Evolutionary conservation across 2,888 invertebrate species (phyloP), one percentile per base, ranked within the genome.

Genomic region (Apamea monoglypha): DNA sequence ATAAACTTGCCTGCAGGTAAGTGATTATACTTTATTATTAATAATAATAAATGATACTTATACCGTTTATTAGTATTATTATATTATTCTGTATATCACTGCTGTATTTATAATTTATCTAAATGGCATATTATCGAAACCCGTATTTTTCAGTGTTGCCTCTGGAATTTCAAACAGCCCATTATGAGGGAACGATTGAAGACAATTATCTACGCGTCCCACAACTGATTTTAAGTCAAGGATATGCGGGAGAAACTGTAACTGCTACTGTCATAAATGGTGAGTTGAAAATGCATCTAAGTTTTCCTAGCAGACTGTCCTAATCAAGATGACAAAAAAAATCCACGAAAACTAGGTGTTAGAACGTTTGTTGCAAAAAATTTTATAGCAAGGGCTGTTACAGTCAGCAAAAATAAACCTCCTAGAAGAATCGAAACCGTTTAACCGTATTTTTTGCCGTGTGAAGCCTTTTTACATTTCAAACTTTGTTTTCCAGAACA

Each of bases 1-100:
- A 91, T 96, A 82, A 82, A 89, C 73, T 91, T 96, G 71, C 95
- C 96, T 83, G 84, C 90, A 91, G 95, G 96, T 96, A 91, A 82
- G 61, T 59, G n/a, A 29, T 68, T 68, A 29, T 14, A 47, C 6
- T 21, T 47, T 29, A 68, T 44, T 68, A 47, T 29, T 44, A 47
- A 21, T 63, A 59, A 69, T 32, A 69, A 25, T 21, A 50, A 8
- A 25, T 16, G 0, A 21, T 10, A 56, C 14, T 5, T 8, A 59
- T 6, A 32, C 25, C 6, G 18, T 6, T 61, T 12, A 12, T 47
- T 70, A 70, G 8, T 14, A 50, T 32, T 61, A 32, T 69, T 1
- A 21, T 8, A 25, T 18, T 70, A 25, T 63, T 61, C 25, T 16
- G 0, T 36, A 10, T 16, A 56, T n/a, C 12, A 10, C 21, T 64